These are phyloP conservation scores for Parapristionchus giblindavisi DNA, from an alignment of 2,888 invertebrate genomes.

Conservation along the genomic window DNA sequence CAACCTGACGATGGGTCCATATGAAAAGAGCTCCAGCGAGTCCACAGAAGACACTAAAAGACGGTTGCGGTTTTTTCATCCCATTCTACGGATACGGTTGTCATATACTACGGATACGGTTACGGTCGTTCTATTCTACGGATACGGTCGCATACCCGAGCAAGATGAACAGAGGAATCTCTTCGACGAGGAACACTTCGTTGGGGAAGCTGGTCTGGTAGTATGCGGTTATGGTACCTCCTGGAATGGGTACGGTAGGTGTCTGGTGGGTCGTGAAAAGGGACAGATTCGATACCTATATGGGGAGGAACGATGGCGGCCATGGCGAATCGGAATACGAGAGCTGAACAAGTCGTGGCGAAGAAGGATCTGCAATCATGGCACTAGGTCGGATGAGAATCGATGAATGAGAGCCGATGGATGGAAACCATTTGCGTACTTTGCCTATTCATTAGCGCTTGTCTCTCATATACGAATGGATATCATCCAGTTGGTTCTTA, in stretches of 20 bases:
- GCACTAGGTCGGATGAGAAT: too few relatives aligned
- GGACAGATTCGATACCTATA: conserved; percentile 77
- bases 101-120: too few relatives aligned
- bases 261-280: too few relatives aligned
- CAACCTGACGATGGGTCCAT: conserved; percentile 51
- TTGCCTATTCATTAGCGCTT: too few relatives aligned
- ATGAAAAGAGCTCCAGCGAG: conserved; percentile 58
- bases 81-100: too few relatives aligned
- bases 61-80: not conserved
- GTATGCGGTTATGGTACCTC: conserved; percentile 76
- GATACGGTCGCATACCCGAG: conserved; percentile 82
- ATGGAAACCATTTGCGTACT: too few relatives aligned
- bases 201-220: conserved; percentile 75
- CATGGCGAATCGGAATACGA: conserved; percentile 90
- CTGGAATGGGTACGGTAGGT: conserved; percentile 37
- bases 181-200: conserved; percentile 95
- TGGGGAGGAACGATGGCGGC: conserved; percentile 80
- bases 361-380: conserved; percentile 49
- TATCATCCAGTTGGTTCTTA: too few relatives aligned
- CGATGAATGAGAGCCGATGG: too few relatives aligned
- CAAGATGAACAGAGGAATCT: conserved; percentile 88
- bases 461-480: too few relatives aligned
- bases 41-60: conserved; percentile 54
- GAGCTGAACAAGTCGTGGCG: conserved; percentile 59
- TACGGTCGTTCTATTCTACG: too few relatives aligned